A percentile compares a stretch with the other conserved stretches of the same genome.
Evolutionary conservation across 2,113 vertebrate genomes (phyloP).

Genomic region (Melanerpes aurifrons): DNA sequence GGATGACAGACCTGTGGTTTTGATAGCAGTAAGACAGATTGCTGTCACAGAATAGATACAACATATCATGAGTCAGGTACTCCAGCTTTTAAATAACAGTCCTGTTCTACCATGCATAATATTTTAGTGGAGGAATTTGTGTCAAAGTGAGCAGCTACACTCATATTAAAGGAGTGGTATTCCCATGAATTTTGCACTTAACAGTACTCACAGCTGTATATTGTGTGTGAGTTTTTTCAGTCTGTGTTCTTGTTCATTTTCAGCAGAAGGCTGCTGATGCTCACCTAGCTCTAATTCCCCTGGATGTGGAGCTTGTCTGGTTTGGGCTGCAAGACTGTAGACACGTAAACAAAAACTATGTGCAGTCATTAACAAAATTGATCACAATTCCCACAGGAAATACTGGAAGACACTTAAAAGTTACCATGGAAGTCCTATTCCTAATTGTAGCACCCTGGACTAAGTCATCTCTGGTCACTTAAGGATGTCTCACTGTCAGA

Average conservation of each 20-base stretch:
- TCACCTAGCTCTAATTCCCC: not conserved
- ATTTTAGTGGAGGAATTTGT: not conserved
- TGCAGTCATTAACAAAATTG: not conserved
- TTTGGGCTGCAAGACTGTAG: not conserved
- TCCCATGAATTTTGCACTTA: not conserved
- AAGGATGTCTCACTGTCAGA: not conserved
- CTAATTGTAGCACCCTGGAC: not conserved
- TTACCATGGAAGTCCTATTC: not conserved
- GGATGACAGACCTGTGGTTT: not conserved
- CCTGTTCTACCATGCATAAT: not conserved
- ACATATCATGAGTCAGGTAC: not conserved
- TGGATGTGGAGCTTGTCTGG: not conserved
- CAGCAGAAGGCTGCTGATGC: not conserved
- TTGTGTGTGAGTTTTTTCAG: not conserved
- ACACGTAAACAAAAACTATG: not conserved
- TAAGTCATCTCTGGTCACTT: not conserved
- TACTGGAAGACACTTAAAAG: not conserved
- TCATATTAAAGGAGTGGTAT: not conserved
- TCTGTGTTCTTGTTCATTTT: not conserved
- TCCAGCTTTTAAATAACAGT: not conserved
- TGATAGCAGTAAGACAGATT: not conserved
- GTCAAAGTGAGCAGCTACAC: not conserved
- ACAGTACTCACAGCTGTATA: not conserved
- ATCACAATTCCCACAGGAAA: not conserved
- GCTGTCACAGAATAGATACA: not conserved